Evolutionary conservation across 2,113 vertebrate genomes (phyloP).

Genomic region (Corythaixoides concolor): DNA sequence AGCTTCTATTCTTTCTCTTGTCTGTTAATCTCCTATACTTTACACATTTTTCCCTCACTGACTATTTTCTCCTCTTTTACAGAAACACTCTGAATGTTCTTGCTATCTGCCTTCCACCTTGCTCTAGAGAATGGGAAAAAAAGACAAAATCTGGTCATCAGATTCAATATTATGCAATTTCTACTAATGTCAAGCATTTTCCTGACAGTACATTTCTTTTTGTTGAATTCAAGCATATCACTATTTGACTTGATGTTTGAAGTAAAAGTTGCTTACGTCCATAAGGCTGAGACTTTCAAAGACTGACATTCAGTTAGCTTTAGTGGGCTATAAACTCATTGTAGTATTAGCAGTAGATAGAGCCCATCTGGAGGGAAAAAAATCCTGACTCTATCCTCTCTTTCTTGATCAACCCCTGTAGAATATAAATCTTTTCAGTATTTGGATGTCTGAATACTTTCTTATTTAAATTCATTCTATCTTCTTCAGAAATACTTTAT

Average conservation of each 20-base stretch:
- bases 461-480: neutral
- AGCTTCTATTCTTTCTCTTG: neutral
- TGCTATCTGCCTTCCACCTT: neutral
- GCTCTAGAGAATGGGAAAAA: neutral
- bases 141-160: neutral
- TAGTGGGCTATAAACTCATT: neutral
- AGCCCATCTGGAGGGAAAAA: neutral
- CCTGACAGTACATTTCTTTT: neutral
- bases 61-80: neutral
- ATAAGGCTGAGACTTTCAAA: neutral
- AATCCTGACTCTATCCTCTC: rapidly evolving
- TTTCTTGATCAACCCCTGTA: neutral
- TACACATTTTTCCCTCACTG: neutral
- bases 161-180: neutral
- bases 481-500: neutral
- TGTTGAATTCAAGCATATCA: neutral
- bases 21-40: neutral
- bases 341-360: neutral
- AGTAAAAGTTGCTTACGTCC: neutral
- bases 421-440: neutral
- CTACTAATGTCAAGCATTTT: neutral
- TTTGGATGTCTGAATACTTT: neutral
- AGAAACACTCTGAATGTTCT: neutral
- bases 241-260: neutral
- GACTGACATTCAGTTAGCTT: neutral